Percentiles rank a stretch among this genome's conserved stretches.
Conservation (phyloP, 1,140 invertebrate species). For the Acromyrmex heyeri region DNA sequence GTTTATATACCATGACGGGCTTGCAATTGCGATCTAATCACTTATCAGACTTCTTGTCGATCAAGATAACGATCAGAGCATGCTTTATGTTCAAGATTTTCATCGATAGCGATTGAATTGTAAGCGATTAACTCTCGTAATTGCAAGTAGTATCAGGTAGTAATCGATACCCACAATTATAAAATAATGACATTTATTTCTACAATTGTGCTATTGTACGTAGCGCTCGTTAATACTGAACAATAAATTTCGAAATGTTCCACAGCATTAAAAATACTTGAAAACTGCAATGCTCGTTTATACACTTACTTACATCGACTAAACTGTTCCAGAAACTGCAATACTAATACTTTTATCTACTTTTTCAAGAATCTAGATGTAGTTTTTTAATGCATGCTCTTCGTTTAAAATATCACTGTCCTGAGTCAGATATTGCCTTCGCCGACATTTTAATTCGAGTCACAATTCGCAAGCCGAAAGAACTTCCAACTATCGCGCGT, state of each 20-base stretch:
- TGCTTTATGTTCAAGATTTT: not conserved
- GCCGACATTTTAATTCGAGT: slow-evolving; percentile 7
- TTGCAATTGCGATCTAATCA: slow-evolving; percentile 28
- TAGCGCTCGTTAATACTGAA: not conserved
- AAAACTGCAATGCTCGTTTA: not conserved
- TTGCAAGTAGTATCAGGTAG: not conserved
- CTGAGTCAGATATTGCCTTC: not conserved
- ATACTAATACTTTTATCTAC: not conserved
- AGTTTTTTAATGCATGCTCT: not conserved
- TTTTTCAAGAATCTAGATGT: not conserved
- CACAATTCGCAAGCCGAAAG: not conserved
- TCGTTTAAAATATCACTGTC: not conserved
- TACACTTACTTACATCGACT: not conserved
- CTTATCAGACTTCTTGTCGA: not conserved
- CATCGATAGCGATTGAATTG: slow-evolving; percentile 16
- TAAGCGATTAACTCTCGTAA: slow-evolving; percentile 23
- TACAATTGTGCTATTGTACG: not conserved
- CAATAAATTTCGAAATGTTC: slow-evolving; percentile 6
- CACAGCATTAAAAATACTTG: not conserved
- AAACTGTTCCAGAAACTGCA: not conserved
- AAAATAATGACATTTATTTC: slow-evolving; percentile 36
- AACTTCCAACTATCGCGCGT: not conserved
- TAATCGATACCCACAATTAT: slow-evolving; percentile 26
- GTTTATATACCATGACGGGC: not conserved
- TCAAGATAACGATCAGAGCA: slow-evolving; percentile 11